Evolutionary conservation across 2,888 invertebrate species (phyloP).

Genomic region (Parnassius apollo): DNA sequence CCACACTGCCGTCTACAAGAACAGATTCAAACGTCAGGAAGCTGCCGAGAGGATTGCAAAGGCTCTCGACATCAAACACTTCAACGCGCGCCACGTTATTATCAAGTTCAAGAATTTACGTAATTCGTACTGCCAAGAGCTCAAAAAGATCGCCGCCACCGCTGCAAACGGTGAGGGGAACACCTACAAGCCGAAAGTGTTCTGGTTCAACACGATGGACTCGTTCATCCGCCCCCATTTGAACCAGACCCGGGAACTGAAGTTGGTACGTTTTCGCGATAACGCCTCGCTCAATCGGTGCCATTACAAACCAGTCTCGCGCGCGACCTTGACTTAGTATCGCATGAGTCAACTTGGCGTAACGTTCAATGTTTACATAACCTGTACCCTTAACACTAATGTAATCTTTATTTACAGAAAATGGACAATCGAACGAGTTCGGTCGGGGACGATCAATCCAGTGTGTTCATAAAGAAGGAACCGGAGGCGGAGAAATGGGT

Average conservation of each 20-base stretch:
- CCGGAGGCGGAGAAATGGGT: constrained; percentile 14
- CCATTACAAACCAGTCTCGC: neutral
- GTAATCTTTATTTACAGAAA: neutral
- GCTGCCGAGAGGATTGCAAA: neutral
- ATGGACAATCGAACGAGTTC: neutral
- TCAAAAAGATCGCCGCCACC: neutral
- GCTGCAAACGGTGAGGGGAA: neutral
- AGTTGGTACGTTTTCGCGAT: neutral
- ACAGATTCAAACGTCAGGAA: neutral
- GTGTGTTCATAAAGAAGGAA: neutral
- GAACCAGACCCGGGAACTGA: constrained; percentile 24
- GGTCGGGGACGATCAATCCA: neutral
- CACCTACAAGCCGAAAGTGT: constrained; percentile 30
- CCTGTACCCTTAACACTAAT: neutral
- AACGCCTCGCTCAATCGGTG: neutral
- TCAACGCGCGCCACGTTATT: neutral
- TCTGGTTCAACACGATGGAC: constrained; percentile 52
- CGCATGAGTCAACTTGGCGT: neutral
- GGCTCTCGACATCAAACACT: neutral
- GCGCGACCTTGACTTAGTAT: neutral
- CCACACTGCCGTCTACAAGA: neutral
- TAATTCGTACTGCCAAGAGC: constrained; percentile 44
- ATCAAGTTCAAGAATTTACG: constrained; percentile 28
- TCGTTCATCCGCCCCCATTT: constrained; percentile 50
- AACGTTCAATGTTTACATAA: neutral